These are phyloP conservation scores for Drosophila stalkeri DNA, from an alignment of 2,888 invertebrate species.

Conservation along the genomic window DNA sequence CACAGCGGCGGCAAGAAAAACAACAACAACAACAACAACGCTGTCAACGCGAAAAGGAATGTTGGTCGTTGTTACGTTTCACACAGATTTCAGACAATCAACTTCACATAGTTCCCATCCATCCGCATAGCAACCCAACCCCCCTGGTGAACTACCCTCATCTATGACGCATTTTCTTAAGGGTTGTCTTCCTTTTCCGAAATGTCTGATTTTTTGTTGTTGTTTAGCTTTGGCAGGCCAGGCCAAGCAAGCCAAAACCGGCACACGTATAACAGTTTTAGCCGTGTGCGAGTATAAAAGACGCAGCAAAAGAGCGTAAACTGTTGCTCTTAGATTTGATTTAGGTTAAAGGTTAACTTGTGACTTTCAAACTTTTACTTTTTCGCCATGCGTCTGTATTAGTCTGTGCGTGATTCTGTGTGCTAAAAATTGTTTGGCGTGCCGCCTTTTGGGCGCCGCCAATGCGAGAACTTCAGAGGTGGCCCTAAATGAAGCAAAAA, in stretches of 20 bases:
- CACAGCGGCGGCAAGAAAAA: background rate
- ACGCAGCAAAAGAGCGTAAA: constrained; percentile 54
- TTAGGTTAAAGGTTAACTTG: constrained; percentile 76
- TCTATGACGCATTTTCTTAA: constrained; percentile 56
- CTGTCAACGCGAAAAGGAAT: constrained; percentile 25
- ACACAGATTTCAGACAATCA: constrained; percentile 44
- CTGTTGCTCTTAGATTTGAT: constrained; percentile 73
- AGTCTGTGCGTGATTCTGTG: constrained; percentile 12
- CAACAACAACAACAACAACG: constrained; percentile 8
- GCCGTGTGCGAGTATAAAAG: constrained; percentile 45
- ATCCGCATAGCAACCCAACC: constrained; percentile 58
- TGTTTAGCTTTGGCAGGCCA: constrained; percentile 25
- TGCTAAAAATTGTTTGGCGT: constrained; percentile 44
- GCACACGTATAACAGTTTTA: constrained; percentile 46
- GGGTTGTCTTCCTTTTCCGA: constrained; percentile 55
- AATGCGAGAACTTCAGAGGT: constrained; percentile 3
- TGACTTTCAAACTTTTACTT: constrained; percentile 72
- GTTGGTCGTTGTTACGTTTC: constrained; percentile 41
- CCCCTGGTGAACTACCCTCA: constrained; percentile 51
- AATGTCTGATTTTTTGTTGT: constrained; percentile 22
- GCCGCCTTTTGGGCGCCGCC: constrained; percentile 71
- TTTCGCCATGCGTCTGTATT: constrained; percentile 29
- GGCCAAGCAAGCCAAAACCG: constrained; percentile 54
- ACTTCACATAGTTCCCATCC: constrained; percentile 26
- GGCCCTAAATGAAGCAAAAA: background rate